A percentile compares a stretch with the other conserved stretches of the same genome.
Conservation (phyloP, 64 coral and sea anemone species). For the Dendrophyllia cribrosa region DNA sequence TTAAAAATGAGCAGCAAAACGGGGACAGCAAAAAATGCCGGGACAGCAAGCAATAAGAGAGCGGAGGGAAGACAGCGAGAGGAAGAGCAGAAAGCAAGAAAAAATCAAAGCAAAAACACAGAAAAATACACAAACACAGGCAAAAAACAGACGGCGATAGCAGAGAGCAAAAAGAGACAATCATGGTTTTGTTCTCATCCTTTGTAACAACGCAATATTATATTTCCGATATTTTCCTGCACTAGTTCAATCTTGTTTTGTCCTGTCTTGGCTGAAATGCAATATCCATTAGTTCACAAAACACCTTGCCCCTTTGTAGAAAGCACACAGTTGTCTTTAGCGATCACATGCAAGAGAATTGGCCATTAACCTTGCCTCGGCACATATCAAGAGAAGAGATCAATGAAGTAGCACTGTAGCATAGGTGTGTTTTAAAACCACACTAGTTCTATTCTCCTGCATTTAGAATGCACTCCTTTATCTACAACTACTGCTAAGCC, state of each 20-base stretch:
- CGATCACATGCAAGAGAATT: not conserved
- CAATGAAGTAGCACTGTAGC: not conserved
- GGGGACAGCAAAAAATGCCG: constrained; percentile 75
- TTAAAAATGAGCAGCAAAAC: constrained; percentile 87
- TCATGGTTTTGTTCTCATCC: constrained; percentile 99
- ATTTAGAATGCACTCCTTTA: too few species aligned
- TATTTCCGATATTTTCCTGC: constrained; percentile 40
- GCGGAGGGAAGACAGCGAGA: constrained; percentile 46
- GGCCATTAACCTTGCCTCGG: constrained; percentile 4
- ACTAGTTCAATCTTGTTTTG: constrained; percentile 15
- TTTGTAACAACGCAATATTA: constrained; percentile 81
- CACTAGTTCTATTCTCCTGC: too few species aligned
- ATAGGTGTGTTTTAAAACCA: not conserved
- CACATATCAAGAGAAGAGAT: not conserved
- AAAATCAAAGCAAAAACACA: constrained; percentile 85
- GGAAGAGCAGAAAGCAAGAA: constrained; percentile 66
- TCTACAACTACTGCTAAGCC: too few species aligned
- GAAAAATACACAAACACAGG: constrained; percentile 73
- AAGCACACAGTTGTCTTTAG: not conserved
- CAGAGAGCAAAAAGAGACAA: constrained; percentile 99
- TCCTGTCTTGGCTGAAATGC: constrained; percentile 58
- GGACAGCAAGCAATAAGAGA: constrained; percentile 72
- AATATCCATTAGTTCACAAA: constrained; percentile 51
- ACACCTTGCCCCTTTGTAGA: constrained; percentile 45
- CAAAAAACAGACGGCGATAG: constrained; percentile 72